Conservation (phyloP, 1,140 invertebrate genomes). For the Diorhabda sublineata region DNA sequence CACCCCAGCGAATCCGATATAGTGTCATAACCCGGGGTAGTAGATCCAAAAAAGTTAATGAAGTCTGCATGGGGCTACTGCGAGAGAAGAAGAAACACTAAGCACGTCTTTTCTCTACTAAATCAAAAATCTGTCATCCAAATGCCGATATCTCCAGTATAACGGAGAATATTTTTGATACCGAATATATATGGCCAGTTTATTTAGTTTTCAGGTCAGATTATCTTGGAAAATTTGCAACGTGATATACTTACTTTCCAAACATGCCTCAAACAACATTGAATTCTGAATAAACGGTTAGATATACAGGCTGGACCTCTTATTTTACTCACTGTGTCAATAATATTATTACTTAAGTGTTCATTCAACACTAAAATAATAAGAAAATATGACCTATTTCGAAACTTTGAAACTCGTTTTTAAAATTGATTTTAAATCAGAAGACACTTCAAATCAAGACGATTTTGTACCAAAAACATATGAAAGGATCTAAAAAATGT, state of each 20-base stretch:
- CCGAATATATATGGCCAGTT: conserved; percentile 22
- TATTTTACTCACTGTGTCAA: too few relatives aligned
- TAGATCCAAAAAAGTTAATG: conserved; percentile 22
- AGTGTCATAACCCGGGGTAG: conserved; percentile 22
- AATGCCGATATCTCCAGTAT: conserved; percentile 16
- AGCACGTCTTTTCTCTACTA: conserved; percentile 22
- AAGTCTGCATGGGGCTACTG: conserved; percentile 15
- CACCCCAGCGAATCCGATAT: conserved; percentile 15
- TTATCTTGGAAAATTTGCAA: conserved; percentile 16
- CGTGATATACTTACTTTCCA: conserved; percentile 10
- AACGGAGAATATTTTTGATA: conserved; percentile 18
- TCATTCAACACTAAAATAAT: too few relatives aligned
- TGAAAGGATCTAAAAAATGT: too few relatives aligned
- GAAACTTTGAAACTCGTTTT: too few relatives aligned
- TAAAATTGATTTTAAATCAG: too few relatives aligned
- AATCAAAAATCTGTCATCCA: conserved; percentile 18
- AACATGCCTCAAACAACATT: not conserved
- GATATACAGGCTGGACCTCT: too few relatives aligned
- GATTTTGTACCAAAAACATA: too few relatives aligned
- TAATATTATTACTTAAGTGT: too few relatives aligned
- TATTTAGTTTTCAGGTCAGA: conserved; percentile 20
- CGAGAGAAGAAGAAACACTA: conserved; percentile 16
- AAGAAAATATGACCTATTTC: too few relatives aligned
- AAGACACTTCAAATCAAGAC: too few relatives aligned
- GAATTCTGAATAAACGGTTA: too few relatives aligned